phyloP scores from a whole-genome alignment of 2,888 invertebrate genomes.

The Hofmannophila pseudospretella region DNA sequence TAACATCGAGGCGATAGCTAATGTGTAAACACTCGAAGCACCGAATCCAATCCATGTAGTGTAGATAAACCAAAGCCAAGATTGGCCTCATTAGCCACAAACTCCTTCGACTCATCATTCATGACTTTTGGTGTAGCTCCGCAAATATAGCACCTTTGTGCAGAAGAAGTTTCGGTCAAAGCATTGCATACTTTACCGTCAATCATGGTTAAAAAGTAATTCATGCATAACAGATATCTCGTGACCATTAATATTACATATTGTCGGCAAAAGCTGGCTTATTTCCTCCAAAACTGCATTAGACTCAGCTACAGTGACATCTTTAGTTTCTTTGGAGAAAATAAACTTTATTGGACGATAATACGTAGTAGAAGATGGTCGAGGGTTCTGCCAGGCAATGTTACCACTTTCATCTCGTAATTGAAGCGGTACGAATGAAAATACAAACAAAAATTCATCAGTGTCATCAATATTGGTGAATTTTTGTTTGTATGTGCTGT shows the following conservation, averaged over 20 bases:
- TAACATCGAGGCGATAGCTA: neutral
- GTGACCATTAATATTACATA: neutral
- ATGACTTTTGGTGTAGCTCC: constrained; percentile 11
- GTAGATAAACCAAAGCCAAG: neutral
- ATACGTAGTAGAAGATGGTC: constrained; percentile 23
- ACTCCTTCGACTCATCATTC: neutral
- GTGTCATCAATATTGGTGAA: constrained; percentile 10
- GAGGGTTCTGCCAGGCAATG: constrained; percentile 24
- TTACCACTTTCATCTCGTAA: constrained; percentile 17
- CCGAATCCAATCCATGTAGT: neutral
- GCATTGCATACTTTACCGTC: constrained; percentile 19
- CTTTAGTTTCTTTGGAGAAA: constrained; percentile 20
- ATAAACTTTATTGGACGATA: constrained; percentile 25
- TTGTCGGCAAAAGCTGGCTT: no score
- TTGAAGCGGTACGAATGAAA: constrained; percentile 22
- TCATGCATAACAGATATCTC: neutral
- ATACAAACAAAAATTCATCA: constrained; percentile 20
- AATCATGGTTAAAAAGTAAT: constrained; percentile 15
- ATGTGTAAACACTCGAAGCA: neutral
- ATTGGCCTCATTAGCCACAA: neutral
- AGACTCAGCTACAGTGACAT: constrained; percentile 17
- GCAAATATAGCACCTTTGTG: constrained; percentile 12
- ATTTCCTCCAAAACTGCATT: neutral
- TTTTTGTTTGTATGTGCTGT: constrained; percentile 17
- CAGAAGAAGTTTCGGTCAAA: constrained; percentile 13